Evolutionary conservation across 2,888 invertebrate species (phyloP), one percentile per base, ranked within the genome.

Genomic region (Druceiella hillmani): DNA sequence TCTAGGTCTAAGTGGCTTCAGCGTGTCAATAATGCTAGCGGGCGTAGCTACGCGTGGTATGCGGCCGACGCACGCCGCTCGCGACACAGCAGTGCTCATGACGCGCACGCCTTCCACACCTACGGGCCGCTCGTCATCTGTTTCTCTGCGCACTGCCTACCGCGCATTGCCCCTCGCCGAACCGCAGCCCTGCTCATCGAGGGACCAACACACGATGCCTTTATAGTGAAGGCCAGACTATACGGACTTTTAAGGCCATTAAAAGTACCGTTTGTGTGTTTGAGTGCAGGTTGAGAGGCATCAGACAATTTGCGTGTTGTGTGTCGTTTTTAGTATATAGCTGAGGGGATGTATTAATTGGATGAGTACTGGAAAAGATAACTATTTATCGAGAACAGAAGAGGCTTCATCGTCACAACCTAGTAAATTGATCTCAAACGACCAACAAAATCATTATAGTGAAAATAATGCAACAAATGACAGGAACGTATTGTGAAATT

Each of bases 171-270:
- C 52, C 55, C 54, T 55, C 57, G 43, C 6, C 22, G 33, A 33
- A 14, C 33, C 33, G 5, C 33, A 33, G 33, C 33, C 33, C 6
- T 12, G 33, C 48, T 45, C 58, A 11, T 33, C 33, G 6, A 57
- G 53, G 44, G 59, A 58, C 54, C 51, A 53, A n/a, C 7, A 5
- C 27, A 10, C 9, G n/a, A 12, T 4, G 49, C 57, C 59, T 47
- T 67, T 66, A 67, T 67, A 67, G 67, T 64, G 64, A 56, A 55
- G 50, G 54, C 52, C 52, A 38, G 17, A 38, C 45, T 48, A 52
- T 52, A 53, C 56, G 47, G 55, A 57, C 53, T 55, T 53, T 51
- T 52, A 36, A 27, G 12, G n/a, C n/a, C n/a, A n/a, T n/a, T n/a
- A n/a, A n/a, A n/a, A n/a, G n/a, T n/a, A n/a, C n/a, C n/a, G n/a